These are phyloP conservation scores for Nymphalis urticae DNA, from an alignment of 2,888 invertebrate genomes.

Conservation along the genomic window DNA sequence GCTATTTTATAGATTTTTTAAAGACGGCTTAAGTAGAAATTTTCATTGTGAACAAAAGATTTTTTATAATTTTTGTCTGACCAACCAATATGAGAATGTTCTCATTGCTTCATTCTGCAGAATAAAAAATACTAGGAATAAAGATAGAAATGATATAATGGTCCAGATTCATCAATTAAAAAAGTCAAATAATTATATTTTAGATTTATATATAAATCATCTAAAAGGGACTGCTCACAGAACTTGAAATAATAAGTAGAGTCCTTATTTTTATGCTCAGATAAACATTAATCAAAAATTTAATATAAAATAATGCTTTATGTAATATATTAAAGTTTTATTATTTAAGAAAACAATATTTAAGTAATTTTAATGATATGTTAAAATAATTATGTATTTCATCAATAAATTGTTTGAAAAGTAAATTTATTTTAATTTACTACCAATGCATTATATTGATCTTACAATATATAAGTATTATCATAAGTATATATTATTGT, in stretches of 20 bases:
- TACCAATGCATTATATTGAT: too few species aligned
- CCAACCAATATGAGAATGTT: slow-evolving; percentile 59
- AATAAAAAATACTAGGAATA: slow-evolving; percentile 61
- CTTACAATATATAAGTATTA: too few species aligned
- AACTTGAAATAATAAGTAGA: not conserved
- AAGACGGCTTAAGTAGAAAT: slow-evolving; percentile 61
- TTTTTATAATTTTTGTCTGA: slow-evolving; percentile 73
- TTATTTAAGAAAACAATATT: too few species aligned
- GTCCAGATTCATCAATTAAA: slow-evolving; percentile 62
- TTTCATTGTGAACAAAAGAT: slow-evolving; percentile 66
- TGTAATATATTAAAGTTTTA: too few species aligned
- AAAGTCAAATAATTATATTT: slow-evolving; percentile 55
- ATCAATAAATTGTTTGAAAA: too few species aligned
- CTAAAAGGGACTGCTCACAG: slow-evolving; percentile 41
- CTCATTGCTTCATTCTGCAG: slow-evolving; percentile 61
- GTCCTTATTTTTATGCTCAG: not conserved
- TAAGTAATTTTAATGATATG: too few species aligned
- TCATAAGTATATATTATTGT: too few species aligned
- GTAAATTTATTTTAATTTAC: too few species aligned
- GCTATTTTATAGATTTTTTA: slow-evolving; percentile 73
- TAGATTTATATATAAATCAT: slow-evolving; percentile 59
- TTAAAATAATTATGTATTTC: too few species aligned
- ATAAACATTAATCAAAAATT: too few species aligned
- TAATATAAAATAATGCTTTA: too few species aligned
- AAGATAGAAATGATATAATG: slow-evolving; percentile 62